Evolutionary conservation across 1,140 invertebrate genomes (phyloP).

Genomic region (Calliphora vicina): DNA sequence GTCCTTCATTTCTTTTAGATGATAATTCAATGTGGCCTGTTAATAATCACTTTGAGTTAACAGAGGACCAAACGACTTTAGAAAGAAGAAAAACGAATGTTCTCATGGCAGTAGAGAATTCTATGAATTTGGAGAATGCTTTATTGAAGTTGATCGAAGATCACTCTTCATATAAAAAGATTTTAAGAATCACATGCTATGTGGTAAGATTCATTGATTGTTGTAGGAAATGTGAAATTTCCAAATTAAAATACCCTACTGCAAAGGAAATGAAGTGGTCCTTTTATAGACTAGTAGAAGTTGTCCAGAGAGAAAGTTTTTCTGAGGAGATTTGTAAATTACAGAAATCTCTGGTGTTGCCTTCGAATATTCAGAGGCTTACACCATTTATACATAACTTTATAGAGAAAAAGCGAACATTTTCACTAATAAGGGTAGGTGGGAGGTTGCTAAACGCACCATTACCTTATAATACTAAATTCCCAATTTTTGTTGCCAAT

Average conservation of each 20-base stretch:
- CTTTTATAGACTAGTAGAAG: not conserved
- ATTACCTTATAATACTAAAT: conserved; percentile 35
- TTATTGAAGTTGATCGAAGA: not conserved
- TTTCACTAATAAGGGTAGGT: conserved; percentile 23
- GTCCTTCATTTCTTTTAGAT: conserved; percentile 36
- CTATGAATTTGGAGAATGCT: not conserved
- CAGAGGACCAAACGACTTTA: not conserved
- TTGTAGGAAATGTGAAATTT: not conserved
- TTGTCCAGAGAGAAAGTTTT: conserved; percentile 23
- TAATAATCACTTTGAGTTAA: conserved; percentile 17
- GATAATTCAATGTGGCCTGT: not conserved
- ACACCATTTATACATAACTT: not conserved
- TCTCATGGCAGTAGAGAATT: not conserved
- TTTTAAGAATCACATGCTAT: not conserved
- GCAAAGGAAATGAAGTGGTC: not conserved
- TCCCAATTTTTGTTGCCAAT: conserved; percentile 28
- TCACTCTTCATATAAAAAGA: not conserved
- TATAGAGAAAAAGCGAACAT: not conserved
- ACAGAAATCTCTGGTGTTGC: not conserved
- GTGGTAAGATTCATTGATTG: not conserved
- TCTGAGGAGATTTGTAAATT: conserved; percentile 27
- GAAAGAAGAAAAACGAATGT: conserved; percentile 10
- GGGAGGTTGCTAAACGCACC: conserved; percentile 32
- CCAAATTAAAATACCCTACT: not conserved
- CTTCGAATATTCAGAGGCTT: not conserved